Evolutionary conservation across 2,113 vertebrate species (phyloP), one percentile per base, ranked within the genome.

Genomic region (Oreochromis tanganicae): DNA sequence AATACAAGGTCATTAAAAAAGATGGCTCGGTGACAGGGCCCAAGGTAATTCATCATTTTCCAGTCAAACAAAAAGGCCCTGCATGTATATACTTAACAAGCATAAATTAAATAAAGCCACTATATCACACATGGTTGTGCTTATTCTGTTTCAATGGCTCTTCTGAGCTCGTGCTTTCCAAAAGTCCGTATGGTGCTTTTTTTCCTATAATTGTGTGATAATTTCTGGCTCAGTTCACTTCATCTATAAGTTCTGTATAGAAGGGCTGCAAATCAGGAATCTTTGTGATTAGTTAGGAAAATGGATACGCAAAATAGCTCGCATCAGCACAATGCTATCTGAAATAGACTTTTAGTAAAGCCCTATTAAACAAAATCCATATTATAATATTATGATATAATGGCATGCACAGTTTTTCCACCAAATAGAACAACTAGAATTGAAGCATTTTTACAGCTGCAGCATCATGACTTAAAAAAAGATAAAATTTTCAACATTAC

Each of bases 21-120:
- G 85, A 93, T 73, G 81, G 84, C 75, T n/a, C 41, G 21, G 85
- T 92, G 93, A 93, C 92, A 86, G 80, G 83, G 85, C 83, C 80
- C 79, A 38, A 86, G 86, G 94, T 84, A 93, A 93, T 94, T 93
- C 85, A 94, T 94, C 89, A 94, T 92, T 89, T 89, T 89, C 82
- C 83, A 92, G 91, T 93, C 93, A 93, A 89, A 92, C 92, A 94
- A 87, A 88, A 88, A 91, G 78, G 87, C 19, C 50, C 52, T 82
- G 83, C 73, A 89, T 89, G 85, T 85, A 85, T 83, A 80, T 27
- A 48, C 34, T 79, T 83, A 91, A 89, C 36, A 6, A 75, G 85
- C 88, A 89, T 85, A 85, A 90, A 86, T 82, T 86, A 93, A 94
- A 93, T 71, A 61, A 85, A 73, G 89, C 87, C 82, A 54, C 83